Conservation (phyloP, 2,113 vertebrate genomes). For the Saccopteryx bilineata region DNA sequence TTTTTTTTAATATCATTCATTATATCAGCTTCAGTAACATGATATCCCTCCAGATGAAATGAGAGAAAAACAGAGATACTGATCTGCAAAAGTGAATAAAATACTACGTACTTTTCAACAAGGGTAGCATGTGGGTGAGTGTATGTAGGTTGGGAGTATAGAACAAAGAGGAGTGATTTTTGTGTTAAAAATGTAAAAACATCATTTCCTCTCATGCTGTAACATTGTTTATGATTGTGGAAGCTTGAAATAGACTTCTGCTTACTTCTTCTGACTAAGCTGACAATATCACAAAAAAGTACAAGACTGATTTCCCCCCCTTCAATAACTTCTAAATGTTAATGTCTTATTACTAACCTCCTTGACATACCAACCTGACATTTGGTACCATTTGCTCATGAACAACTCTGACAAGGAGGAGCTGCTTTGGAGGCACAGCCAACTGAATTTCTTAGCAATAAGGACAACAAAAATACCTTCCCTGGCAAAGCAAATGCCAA, state of each 20-base stretch:
- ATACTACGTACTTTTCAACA: conserved; percentile 54
- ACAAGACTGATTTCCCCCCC: conserved; percentile 66
- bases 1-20: conserved; percentile 11
- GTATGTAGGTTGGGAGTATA: not conserved
- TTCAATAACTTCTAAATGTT: conserved; percentile 77
- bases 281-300: conserved; percentile 48
- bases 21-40: conserved; percentile 30
- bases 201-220: conserved; percentile 17
- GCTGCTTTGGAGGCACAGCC: conserved; percentile 51
- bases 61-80: not conserved
- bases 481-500: conserved; percentile 60
- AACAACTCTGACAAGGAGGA: conserved; percentile 68
- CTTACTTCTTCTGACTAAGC: conserved; percentile 60
- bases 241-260: conserved; percentile 62
- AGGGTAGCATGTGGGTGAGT: not conserved
- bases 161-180: conserved; percentile 52
- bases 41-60: conserved; percentile 2
- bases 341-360: conserved; percentile 77
- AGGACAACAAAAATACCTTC: conserved; percentile 76
- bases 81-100: conserved; percentile 32
- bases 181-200: conserved; percentile 51
- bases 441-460: conserved; percentile 71
- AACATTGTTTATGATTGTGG: conserved; percentile 25
- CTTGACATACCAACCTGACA: conserved; percentile 72
- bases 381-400: conserved; percentile 79